Conservation (phyloP, 2,113 vertebrate species). For the Phoenicopterus ruber region DNA sequence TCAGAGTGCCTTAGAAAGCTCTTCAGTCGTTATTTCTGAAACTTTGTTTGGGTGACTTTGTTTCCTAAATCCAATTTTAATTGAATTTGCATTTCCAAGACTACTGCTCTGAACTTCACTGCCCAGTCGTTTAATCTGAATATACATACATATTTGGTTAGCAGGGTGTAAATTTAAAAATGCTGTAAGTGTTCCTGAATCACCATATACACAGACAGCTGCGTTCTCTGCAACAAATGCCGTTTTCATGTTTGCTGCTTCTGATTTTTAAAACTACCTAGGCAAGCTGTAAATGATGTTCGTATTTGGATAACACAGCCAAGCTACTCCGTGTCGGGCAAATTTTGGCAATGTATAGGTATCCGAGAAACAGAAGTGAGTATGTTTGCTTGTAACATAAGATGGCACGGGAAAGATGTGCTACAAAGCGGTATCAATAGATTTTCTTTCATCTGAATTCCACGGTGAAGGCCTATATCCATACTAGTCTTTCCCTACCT, state of each 20-base stretch:
- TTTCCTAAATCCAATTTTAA: neutral
- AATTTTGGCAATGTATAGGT: neutral
- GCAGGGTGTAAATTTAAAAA: neutral
- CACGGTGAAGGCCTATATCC: neutral
- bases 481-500: neutral
- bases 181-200: neutral
- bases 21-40: neutral
- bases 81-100: neutral
- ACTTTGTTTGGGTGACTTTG: neutral
- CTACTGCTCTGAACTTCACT: neutral
- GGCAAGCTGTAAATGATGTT: neutral
- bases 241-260: neutral
- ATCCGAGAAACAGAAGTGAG: neutral
- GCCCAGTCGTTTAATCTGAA: rapidly evolving
- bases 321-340: neutral
- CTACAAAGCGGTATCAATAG: neutral
- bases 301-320: neutral
- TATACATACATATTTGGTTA: rapidly evolving
- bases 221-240: neutral
- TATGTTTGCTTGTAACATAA: neutral
- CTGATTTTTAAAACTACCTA: neutral
- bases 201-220: neutral
- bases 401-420: rapidly evolving
- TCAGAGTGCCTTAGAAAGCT: neutral
- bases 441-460: neutral